These are phyloP conservation scores for Hartigia nigra DNA, from an alignment of 2,888 invertebrate species.

Conservation along the genomic window DNA sequence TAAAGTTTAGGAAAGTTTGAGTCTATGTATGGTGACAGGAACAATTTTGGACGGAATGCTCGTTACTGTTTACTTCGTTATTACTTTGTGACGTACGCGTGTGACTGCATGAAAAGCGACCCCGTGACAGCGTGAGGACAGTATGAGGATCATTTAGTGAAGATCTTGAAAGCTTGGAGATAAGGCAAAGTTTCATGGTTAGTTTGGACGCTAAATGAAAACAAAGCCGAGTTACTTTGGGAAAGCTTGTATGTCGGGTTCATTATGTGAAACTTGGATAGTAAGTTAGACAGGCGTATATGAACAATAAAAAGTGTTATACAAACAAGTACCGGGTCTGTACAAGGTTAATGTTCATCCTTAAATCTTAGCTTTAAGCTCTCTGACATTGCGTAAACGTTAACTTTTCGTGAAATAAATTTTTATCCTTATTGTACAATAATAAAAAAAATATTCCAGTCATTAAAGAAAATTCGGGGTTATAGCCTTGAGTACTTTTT, in stretches of 20 bases:
- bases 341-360: neutral
- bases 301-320: neutral
- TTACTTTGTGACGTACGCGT: neutral
- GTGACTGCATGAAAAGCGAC: neutral
- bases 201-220: neutral
- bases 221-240: neutral
- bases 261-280: neutral
- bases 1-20: neutral
- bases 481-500: no score
- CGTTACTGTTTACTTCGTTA: neutral
- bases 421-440: no score
- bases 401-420: neutral
- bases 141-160: neutral
- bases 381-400: neutral
- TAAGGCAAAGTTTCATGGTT: neutral
- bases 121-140: neutral
- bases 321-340: neutral
- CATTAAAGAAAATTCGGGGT: no score
- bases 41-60: neutral
- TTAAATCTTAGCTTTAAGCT: neutral
- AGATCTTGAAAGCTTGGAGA: neutral
- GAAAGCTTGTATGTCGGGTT: neutral
- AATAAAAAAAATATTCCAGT: no score
- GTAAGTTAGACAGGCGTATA: neutral
- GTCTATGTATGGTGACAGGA: neutral